Evolutionary conservation across 2,797 vertebrate species (phyloP).

Genomic region (Cygnus olor): DNA sequence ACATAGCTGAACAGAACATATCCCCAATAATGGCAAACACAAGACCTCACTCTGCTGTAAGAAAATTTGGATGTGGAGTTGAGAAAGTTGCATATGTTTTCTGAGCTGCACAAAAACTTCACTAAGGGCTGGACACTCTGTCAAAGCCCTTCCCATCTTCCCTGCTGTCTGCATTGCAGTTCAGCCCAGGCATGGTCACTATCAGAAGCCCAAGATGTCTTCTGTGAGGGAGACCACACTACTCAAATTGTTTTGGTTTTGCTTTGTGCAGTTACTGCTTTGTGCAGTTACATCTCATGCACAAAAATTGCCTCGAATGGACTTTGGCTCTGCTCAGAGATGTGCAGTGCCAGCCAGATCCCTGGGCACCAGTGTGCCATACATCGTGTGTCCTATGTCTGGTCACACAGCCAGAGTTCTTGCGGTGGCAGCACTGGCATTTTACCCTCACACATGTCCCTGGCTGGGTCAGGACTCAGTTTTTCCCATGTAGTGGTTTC

Average conservation of each 20-base stretch:
- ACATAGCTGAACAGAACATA: neutral
- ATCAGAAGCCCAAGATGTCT: neutral
- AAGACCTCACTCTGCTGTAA: neutral
- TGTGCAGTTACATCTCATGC: neutral
- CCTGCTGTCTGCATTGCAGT: neutral
- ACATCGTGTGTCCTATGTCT: neutral
- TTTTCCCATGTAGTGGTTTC: neutral
- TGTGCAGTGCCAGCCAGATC: neutral
- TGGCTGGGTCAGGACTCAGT: neutral
- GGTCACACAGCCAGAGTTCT: neutral
- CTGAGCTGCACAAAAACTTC: neutral
- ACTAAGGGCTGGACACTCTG: neutral
- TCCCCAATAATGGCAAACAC: neutral
- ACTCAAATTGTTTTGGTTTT: accelerated
- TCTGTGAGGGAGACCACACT: accelerated
- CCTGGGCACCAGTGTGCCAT: neutral
- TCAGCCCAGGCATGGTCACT: accelerated
- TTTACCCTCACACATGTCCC: accelerated
- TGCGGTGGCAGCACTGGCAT: neutral
- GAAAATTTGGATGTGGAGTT: neutral
- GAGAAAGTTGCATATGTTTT: neutral
- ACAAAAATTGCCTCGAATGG: accelerated
- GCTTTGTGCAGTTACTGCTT: neutral
- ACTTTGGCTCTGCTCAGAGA: neutral
- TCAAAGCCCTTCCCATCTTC: neutral